Percentiles rank a stretch among this genome's conserved stretches.
These are phyloP conservation scores for Auanema freiburgensis DNA, from an alignment of 2,888 invertebrate genomes.

Conservation along the genomic window DNA sequence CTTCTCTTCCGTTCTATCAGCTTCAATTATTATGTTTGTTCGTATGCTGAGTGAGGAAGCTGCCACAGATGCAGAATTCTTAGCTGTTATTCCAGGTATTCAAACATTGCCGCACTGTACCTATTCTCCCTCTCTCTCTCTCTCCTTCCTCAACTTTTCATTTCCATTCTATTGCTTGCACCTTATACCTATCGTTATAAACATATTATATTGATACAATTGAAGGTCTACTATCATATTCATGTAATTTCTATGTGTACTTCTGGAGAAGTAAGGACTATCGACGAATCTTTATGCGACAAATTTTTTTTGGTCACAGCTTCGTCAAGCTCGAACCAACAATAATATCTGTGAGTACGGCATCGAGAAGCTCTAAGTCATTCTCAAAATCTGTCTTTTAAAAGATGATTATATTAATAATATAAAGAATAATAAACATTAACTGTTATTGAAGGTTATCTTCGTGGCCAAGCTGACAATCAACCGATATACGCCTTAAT, in stretches of 20 bases:
- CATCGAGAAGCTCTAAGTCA: no score
- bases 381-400: no score
- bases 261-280: slow-evolving; percentile 44
- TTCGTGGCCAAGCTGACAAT: no score
- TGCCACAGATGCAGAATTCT: slow-evolving; percentile 9
- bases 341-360: no score
- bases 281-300: slow-evolving; percentile 30
- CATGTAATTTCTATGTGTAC: slow-evolving; percentile 44
- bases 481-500: no score
- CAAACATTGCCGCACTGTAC: neutral
- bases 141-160: no score
- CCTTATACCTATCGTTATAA: neutral
- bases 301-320: slow-evolving; percentile 68
- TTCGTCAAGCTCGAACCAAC: neutral
- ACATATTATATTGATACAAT: neutral
- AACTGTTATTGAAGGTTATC: no score
- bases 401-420: no score
- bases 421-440: no score
- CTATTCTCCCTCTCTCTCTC: neutral
- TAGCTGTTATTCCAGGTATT: slow-evolving; percentile 18
- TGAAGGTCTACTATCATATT: slow-evolving; percentile 38
- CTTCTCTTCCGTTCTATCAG: slow-evolving; percentile 14
- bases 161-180: neutral
- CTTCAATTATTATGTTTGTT: slow-evolving; percentile 10
- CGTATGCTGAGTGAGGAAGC: slow-evolving; percentile 4